Evolutionary conservation across 2,113 vertebrate species (phyloP).

Genomic region (Microtus pennsylvanicus): DNA sequence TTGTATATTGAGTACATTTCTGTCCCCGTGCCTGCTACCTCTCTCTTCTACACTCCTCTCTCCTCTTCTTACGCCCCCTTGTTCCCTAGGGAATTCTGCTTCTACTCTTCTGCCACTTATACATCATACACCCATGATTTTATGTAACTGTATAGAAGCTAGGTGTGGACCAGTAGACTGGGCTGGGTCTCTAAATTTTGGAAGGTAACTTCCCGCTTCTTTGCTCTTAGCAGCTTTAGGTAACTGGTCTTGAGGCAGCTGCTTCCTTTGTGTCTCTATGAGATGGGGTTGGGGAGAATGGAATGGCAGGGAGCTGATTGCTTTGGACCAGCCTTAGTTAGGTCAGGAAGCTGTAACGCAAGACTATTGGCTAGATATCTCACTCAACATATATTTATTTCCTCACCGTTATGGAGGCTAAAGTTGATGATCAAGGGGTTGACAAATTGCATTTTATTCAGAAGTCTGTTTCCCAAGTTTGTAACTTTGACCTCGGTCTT

Average conservation of each 20-base stretch:
- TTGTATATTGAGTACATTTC: background rate
- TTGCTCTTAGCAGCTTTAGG: background rate
- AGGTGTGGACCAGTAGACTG: background rate
- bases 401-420: background rate
- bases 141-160: background rate
- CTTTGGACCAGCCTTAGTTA: too few species aligned
- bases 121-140: background rate
- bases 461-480: background rate
- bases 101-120: background rate
- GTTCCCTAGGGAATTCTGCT: background rate
- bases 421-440: background rate
- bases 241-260: background rate
- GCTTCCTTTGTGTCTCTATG: background rate
- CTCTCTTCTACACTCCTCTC: background rate
- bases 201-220: constrained; percentile 5
- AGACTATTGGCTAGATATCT: background rate
- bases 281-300: background rate
- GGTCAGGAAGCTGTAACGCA: background rate
- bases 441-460: background rate
- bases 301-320: too few species aligned
- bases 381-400: background rate
- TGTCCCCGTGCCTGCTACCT: background rate
- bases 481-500: background rate
- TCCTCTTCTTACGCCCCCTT: background rate
- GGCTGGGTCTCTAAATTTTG: background rate